These are phyloP conservation scores for Romanogobio albipinnatus DNA, from an alignment of 2,113 vertebrate genomes.

Conservation along the genomic window DNA sequence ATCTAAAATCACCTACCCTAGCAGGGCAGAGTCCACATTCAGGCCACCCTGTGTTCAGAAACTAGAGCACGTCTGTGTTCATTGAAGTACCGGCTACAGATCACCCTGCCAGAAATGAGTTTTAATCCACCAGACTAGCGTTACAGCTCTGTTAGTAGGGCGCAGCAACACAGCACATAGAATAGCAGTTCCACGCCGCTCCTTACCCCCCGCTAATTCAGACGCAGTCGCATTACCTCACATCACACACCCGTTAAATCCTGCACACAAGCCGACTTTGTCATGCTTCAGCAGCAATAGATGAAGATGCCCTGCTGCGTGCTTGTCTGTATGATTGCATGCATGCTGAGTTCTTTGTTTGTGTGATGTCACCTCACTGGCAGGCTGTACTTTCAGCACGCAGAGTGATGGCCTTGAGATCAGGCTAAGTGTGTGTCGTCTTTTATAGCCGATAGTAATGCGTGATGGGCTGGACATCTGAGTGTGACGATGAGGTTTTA, in stretches of 20 bases:
- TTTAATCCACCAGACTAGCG: slow-evolving; percentile 77
- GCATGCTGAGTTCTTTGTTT: slow-evolving; percentile 30
- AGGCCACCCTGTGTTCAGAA: slow-evolving; percentile 4
- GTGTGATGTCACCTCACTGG: slow-evolving; percentile 33
- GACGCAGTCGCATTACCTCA: slow-evolving; percentile 41
- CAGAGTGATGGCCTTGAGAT: slow-evolving; percentile 50
- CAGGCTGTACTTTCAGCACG: slow-evolving; percentile 59
- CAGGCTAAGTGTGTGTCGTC: slow-evolving; percentile 12
- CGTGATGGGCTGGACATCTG: slow-evolving; percentile 37
- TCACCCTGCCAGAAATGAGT: slow-evolving; percentile 69
- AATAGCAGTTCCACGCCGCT: slow-evolving; percentile 50
- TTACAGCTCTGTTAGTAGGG: slow-evolving; percentile 73
- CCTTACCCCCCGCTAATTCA: slow-evolving; percentile 20
- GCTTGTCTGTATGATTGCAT: slow-evolving; percentile 33
- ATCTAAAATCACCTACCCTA: slow-evolving; percentile 5
- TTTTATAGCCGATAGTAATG: slow-evolving; percentile 8
- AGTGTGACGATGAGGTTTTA: slow-evolving; percentile 47
- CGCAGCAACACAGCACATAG: slow-evolving; percentile 58
- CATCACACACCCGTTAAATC: slow-evolving; percentile 34
- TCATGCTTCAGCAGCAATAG: neutral
- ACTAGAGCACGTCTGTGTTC: slow-evolving; percentile 18
- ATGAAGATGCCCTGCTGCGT: neutral
- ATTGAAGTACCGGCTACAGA: slow-evolving; percentile 11
- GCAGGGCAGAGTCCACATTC: slow-evolving; percentile 10
- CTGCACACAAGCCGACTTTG: slow-evolving; percentile 21